A percentile compares a stretch with the other conserved stretches of the same genome.
Evolutionary conservation across 2,888 invertebrate genomes (phyloP).

Genomic region (Epsilonema sp.): DNA sequence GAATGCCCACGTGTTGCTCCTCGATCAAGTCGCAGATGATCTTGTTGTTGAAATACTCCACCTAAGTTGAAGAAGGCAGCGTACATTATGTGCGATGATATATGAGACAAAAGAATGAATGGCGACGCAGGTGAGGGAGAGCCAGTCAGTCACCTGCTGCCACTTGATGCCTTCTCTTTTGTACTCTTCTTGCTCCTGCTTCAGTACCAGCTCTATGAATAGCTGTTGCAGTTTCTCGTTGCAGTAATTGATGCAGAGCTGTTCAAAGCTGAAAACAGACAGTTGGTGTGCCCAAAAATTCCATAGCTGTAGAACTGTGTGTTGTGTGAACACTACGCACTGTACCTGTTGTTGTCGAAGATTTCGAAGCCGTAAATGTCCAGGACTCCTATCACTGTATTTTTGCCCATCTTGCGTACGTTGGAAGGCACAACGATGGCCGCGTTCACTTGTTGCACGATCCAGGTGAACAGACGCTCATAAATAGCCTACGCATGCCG

Average conservation of each 20-base stretch:
- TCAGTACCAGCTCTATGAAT: slow-evolving; percentile 86
- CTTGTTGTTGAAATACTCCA: slow-evolving; percentile 92
- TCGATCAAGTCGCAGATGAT: slow-evolving; percentile 87
- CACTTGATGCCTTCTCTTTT: slow-evolving; percentile 81
- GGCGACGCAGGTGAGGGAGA: too few species aligned
- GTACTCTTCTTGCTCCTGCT: slow-evolving; percentile 96
- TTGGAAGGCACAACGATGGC: slow-evolving; percentile 53
- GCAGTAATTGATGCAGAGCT: slow-evolving; percentile 96
- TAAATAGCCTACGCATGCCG: slow-evolving; percentile 41
- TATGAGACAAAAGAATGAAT: too few species aligned
- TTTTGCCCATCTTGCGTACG: too few species aligned
- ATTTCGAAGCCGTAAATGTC: slow-evolving; percentile 99
- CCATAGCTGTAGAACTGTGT: neutral
- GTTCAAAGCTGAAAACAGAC: slow-evolving; percentile 52
- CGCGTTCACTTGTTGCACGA: slow-evolving; percentile 71
- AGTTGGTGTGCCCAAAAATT: slow-evolving; percentile 5
- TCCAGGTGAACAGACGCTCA: slow-evolving; percentile 79
- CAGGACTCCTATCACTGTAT: slow-evolving; percentile 72
- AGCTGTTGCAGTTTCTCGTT: slow-evolving; percentile 94
- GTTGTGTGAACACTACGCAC: neutral
- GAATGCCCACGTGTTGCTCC: slow-evolving; percentile 67
- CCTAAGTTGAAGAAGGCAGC: too few species aligned
- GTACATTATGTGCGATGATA: too few species aligned
- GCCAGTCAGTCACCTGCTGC: slow-evolving; percentile 48
- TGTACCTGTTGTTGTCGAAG: slow-evolving; percentile 71